Base-by-base conservation (phyloP, 2,888 invertebrate genomes). In the Nemurella pictetii region DNA sequence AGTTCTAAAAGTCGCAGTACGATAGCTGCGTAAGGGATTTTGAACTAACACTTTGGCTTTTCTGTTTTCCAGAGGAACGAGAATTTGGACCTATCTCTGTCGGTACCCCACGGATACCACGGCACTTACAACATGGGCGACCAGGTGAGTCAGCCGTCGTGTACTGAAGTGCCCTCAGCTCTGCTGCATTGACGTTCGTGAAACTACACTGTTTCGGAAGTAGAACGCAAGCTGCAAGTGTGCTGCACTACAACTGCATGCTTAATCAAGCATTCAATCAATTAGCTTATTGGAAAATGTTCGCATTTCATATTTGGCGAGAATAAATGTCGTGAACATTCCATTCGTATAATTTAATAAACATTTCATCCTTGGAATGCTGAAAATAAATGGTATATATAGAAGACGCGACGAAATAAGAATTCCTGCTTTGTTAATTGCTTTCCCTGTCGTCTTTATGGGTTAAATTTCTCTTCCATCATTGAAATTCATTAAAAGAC, bases 81-180 rank as follows among this genome's bases (percentile, higher is more conserved):
- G 93, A 94, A 93, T 91, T 92, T 95, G 89, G 95, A 95, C 90
- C 92, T 95, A 89, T 93, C 95, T 88, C 91, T 95, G 90, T 94
- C 94, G 91, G 94, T 94, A 90, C 93, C 94, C 88, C 94, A 94
- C 89, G 92, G 89, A 55, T 87, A 88, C 26, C 93, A 94, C 90
- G 90, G 89, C 88, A 94, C 93, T 92, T 92, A 94, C 88, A 95
- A 95, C 90, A 95, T 95, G 94, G 93, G 94, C 90, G 95, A 95
- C 91, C 95, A 95, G 94, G 95, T 95, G 89, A 91, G 91, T 73
- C n/a, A n/a, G n/a, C n/a, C n/a, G n/a, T n/a, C n/a, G n/a, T n/a
- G n/a, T n/a, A n/a, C n/a, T 77, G 72, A 82, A 81, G 4, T 9
- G 35, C 25, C 4, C 36, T n/a, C n/a, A n/a, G n/a, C n/a, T n/a